Evolutionary conservation across 2,888 invertebrate genomes (phyloP), one percentile per base, ranked within the genome.

Genomic region (Lithophane ornitopus): DNA sequence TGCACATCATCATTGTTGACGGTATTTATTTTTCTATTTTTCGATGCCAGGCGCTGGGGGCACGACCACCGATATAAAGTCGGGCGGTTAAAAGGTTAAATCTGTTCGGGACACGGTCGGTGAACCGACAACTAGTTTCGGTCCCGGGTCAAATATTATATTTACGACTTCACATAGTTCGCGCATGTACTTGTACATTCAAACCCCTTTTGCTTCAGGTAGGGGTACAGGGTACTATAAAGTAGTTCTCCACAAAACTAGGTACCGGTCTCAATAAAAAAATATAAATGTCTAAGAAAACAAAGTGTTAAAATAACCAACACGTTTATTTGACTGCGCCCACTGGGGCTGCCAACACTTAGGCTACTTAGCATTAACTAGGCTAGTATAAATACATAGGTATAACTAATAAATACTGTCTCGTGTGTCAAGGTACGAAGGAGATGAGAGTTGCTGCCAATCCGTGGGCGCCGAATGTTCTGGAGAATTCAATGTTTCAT

Each of bases 401-500:
- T 89, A 88, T 84, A 86, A 78, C 86, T 87, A 88, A 87, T 84
- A 86, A 93, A 92, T 92, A 92, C 91, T 91, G 92, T 90, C 80
- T 86, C 88, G 87, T 79, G 84, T 70, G 85, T 76, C 76, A 74
- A 81, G 86, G 85, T 80, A 76, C 78, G 71, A 69, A 76, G 78
- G 85, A n/a, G 66, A n/a, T 52, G 54, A 34, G 22, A 9, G 26
- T 46, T 8, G 3, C 65, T 8, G 52, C 46, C 46, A 22, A 2
- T 14, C 8, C 66, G 54, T 11, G 34, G 0, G 34, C 54, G 49
- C 49, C 74, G 26, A 41, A 8, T 39, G 11, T 39, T 67, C 78
- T 78, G 79, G 34, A 22, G 16, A 34, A 9, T 16, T 34, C 34
- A 34, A 3, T 9, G 0, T 22, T 46, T 12, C n/a, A 16, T 52